Evolutionary conservation across 2,888 invertebrate genomes (phyloP), one percentile per base, ranked within the genome.

Genomic region (Troilus luridus): DNA sequence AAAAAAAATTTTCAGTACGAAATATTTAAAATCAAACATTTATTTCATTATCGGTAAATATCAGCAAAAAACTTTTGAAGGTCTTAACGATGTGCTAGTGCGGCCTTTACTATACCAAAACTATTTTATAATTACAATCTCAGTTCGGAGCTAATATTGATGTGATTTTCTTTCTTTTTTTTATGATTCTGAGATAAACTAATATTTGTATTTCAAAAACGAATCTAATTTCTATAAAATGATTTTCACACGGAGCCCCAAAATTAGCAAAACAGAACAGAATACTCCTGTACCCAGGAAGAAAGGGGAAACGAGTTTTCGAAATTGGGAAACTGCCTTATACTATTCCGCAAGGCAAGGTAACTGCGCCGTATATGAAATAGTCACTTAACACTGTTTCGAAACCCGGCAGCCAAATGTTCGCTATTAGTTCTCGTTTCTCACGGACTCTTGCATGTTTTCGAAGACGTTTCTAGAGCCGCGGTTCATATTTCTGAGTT

Each of bases 291-390:
- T 77, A 77, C 19, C 41, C 27, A 41, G 72, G 72, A 77, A 77
- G 85, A 85, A 54, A 58, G 85, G n/a, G 85, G n/a, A 56, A 85
- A 85, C 85, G 56, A 85, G 85, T n/a, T 56, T 85, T 56, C 21
- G n/a, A n/a, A n/a, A 21, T 85, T 54, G 56, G 56, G 85, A 85
- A 85, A 85, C 56, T 56, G n/a, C 21, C 21, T 21, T 17, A n/a
- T 56, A 56, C 21, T 56, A 85, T 85, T 54, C 56, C 56, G 85
- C 58, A 85, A 85, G 56, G 21, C 85, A 1, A 85, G 56, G 85
- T 85, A 85, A 77, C 72, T 41, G 41, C 72, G 72, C 72, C 72
- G 72, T 85, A 85, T 85, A 85, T 85, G 85, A 85, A 85, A 85
- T 85, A 58, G 85, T 85, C 85, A 85, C 85, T 85, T 85, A 85